Base-by-base conservation (phyloP, 2,797 vertebrate genomes). In the Chiloscyllium punctatum region DNA sequence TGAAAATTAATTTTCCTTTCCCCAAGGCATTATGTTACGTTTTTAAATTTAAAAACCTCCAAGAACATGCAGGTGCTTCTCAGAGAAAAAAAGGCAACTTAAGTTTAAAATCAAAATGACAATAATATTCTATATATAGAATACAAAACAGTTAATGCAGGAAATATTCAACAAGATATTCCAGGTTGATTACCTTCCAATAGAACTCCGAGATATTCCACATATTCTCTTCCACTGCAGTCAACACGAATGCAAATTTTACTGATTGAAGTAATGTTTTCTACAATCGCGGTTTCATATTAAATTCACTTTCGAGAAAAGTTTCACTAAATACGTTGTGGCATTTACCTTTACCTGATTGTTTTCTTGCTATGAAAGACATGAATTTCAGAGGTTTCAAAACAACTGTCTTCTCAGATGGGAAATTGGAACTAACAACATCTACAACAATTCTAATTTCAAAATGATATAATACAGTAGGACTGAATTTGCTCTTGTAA, bases 231-330 rank as follows among this genome's bases (percentile, higher is more conserved):
- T 94, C 25, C 25, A 30, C 42, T 42, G 25, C 18, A 27, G 27
- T 94, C 66, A 7, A 27, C 37, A 72, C 23, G 48, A 53, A 33
- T 51, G 27, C 27, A 74, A 95, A 53, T 95, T 21, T 95, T 4
- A 95, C 48, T 18, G 2, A 72, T 69, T 72, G 4, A 9, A 77
- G 27, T 95, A 53, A 21, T 66, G 11, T 48, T 92, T 69, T 42
- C 33, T 84, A 48, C 88, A 68, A 25, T 16, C 95, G 69, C 77
- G 71, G 94, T 74, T 95, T 77, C 33, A 95, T 15, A 77, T 51
- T 30, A 94, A 51, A 94, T 94, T 94, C 69, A 94, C 13, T 94
- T 74, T 94, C 94, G 21, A 74, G 69, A 74, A 18, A 69, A 94
- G 71, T 23, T 74, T 95, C 71, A 77, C 42, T 27, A 7, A 95